Conservation (phyloP, 2,113 vertebrate genomes). For the Grallaria varia region DNA sequence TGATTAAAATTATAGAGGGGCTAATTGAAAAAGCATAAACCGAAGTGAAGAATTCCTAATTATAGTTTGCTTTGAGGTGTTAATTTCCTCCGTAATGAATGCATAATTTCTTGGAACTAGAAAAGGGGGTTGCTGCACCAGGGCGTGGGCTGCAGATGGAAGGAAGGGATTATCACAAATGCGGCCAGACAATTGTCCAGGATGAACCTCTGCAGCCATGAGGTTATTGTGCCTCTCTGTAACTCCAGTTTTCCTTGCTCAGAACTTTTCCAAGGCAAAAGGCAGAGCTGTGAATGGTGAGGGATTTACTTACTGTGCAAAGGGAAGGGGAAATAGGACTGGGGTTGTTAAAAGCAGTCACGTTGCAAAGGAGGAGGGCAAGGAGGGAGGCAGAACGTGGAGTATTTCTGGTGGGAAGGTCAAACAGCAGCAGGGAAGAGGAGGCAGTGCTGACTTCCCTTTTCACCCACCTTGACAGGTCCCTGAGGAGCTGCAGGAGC, state of each 20-base stretch:
- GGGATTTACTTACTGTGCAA: not conserved
- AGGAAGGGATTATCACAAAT: slow-evolving; percentile 47
- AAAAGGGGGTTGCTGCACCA: slow-evolving; percentile 60
- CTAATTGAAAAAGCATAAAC: slow-evolving; percentile 85
- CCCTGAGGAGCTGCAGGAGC: not conserved
- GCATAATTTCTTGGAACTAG: slow-evolving; percentile 77
- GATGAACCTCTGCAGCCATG: slow-evolving; percentile 13
- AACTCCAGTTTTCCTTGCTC: not conserved
- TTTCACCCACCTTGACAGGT: not conserved
- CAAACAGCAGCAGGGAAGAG: not conserved
- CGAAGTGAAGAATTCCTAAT: slow-evolving; percentile 83
- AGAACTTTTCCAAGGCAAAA: not conserved
- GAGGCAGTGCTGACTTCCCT: not conserved
- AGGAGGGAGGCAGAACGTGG: not conserved
- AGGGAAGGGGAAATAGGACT: not conserved
- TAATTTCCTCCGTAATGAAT: slow-evolving; percentile 79
- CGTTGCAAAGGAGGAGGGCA: not conserved
- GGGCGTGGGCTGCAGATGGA: slow-evolving; percentile 47
- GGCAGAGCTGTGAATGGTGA: not conserved
- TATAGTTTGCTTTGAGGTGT: slow-evolving; percentile 83
- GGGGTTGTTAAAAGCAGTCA: not conserved
- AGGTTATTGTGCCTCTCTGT: not conserved
- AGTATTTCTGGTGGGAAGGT: not conserved
- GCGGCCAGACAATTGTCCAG: slow-evolving; percentile 32
- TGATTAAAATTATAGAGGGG: slow-evolving; percentile 84